Conservation (phyloP, 2,797 vertebrate genomes). For the Prionace glauca region DNA sequence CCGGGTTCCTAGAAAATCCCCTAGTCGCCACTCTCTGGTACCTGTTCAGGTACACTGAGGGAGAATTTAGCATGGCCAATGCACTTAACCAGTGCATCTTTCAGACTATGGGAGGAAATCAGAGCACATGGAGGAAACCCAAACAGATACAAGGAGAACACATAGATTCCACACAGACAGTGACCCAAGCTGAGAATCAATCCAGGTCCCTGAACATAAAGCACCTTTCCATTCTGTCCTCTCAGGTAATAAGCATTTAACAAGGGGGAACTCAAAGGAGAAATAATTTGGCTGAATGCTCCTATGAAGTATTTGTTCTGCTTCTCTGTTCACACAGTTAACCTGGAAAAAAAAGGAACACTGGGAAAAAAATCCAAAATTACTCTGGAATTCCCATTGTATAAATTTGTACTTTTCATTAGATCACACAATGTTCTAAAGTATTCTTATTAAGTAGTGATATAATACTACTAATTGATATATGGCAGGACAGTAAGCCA, state of each 20-base stretch:
- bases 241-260: not conserved
- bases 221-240: not conserved
- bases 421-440: not conserved
- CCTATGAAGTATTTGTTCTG: not conserved
- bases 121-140: too few species aligned
- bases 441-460: not conserved
- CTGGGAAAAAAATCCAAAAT: not conserved
- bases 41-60: too few species aligned
- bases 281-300: slow-evolving; percentile 17
- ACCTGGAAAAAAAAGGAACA: not conserved
- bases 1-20: too few species aligned
- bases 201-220: not conserved
- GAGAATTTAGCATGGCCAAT: too few species aligned
- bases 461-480: not conserved
- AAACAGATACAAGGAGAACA: too few species aligned
- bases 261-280: not conserved
- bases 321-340: not conserved
- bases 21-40: too few species aligned
- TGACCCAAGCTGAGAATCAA: too few species aligned
- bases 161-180: too few species aligned
- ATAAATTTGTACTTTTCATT: not conserved
- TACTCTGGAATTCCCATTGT: not conserved
- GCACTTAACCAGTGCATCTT: too few species aligned
- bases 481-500: not conserved
- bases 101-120: too few species aligned